Base-by-base conservation (phyloP, 2,797 vertebrate species). In the Hydrophis major region DNA sequence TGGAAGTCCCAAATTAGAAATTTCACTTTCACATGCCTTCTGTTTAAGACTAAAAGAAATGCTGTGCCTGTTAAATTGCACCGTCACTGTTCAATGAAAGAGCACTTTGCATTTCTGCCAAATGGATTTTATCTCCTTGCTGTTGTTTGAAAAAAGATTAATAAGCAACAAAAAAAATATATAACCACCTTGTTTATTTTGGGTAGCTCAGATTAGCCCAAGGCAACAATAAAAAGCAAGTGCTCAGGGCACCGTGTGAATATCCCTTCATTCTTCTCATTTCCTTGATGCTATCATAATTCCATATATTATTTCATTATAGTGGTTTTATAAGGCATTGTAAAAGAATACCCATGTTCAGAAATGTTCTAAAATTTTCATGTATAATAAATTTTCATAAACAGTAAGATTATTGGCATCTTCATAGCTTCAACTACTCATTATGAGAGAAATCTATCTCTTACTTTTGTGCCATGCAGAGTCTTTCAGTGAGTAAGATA, bases 131-230 rank as follows among this genome's bases (percentile, higher is more conserved):
- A 88, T 27, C 89, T 59, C 37, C 2, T 87, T 61, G 37, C 42
- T 66, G 37, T 61, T 90, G 88, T 86, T 93, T 83, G 28, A 94
- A 53, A 63, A 18, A 93, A 11, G 14, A n/a, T 90, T 93, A 93
- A 56, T 74, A 93, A 25, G 16, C 47, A 95, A 87, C 57, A 94
- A 13, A 14, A 87, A 2, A 42, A 3, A 87, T 6, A 88, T 89
- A 28, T 42, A 92, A 93, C 86, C 74, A 69, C 47, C 25, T 16
- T 90, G 89, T 92, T 93, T 92, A 91, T 42, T 78, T 94, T 93
- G 78, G 87, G 66, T 90, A 86, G 90, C 86, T 91, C 83, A 47
- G n/a, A 94, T 61, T 86, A 94, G 83, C 50, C 88, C 0, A 0
- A 14, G 32, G 47, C 66, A 93, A 92, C 89, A 94, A 91, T 83